Evolutionary conservation across 2,888 invertebrate genomes (phyloP).

Genomic region (Hypomecis punctinalis): DNA sequence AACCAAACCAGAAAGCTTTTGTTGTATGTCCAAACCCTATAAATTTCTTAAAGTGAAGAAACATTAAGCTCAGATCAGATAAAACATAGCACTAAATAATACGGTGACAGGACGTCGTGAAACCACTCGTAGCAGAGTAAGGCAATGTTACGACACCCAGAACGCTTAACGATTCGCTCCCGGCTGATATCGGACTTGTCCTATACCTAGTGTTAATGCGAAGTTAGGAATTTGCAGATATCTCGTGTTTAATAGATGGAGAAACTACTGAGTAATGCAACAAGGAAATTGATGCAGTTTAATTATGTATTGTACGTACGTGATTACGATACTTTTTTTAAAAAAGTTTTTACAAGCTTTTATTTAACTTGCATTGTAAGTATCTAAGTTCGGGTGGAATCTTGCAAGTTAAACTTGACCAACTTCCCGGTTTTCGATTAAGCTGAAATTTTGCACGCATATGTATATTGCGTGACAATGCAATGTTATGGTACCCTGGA

Average conservation of each 20-base stretch:
- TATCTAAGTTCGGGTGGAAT: too few relatives aligned
- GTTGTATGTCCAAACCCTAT: neutral
- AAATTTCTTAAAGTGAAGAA: conserved; percentile 21
- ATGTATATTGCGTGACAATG: too few relatives aligned
- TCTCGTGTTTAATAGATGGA: neutral
- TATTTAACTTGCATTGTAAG: too few relatives aligned
- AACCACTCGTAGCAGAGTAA: conserved; percentile 36
- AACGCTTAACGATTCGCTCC: conserved; percentile 30
- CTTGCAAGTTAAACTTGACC: too few relatives aligned
- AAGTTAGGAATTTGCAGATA: conserved; percentile 4
- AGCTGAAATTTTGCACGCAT: too few relatives aligned
- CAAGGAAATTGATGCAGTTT: neutral
- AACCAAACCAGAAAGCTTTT: neutral
- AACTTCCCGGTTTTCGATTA: too few relatives aligned
- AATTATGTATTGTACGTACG: too few relatives aligned
- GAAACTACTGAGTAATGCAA: neutral
- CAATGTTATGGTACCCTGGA: too few relatives aligned
- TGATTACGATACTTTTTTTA: too few relatives aligned
- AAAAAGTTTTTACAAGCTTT: too few relatives aligned
- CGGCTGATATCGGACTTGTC: conserved; percentile 29
- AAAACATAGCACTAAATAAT: conserved; percentile 34
- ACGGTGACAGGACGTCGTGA: conserved; percentile 40
- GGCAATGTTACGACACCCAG: conserved; percentile 38
- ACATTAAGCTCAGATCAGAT: conserved; percentile 32
- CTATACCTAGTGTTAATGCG: conserved; percentile 28